Percentiles rank a stretch among this genome's conserved stretches.
Evolutionary conservation across 2,888 invertebrate genomes (phyloP).

Genomic region (Chrysotoxum bicinctum): DNA sequence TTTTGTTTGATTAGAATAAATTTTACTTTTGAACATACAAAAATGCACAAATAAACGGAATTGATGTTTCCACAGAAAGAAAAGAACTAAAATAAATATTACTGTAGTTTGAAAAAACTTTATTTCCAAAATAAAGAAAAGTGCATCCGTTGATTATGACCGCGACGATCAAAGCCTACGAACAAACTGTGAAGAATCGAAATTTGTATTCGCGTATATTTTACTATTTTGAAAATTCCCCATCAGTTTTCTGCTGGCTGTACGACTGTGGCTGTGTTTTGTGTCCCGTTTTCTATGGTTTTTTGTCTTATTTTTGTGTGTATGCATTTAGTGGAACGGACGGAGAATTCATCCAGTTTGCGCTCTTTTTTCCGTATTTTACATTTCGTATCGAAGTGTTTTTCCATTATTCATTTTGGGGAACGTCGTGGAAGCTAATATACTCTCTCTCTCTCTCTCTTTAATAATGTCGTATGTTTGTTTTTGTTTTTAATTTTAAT

Average conservation of each 20-base stretch:
- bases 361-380: neutral
- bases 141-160: constrained; percentile 73
- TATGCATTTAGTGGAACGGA: constrained; percentile 7
- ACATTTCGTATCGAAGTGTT: neutral
- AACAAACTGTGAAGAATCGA: constrained; percentile 74
- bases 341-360: neutral
- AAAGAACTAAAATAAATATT: constrained; percentile 1
- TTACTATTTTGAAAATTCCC: constrained; percentile 50
- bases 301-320: constrained; percentile 26
- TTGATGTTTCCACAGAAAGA: neutral
- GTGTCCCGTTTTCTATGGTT: constrained; percentile 33
- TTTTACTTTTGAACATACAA: neutral
- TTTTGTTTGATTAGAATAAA: neutral
- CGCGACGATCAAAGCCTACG: constrained; percentile 77
- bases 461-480: neutral
- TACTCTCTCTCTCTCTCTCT: neutral
- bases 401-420: neutral
- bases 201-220: constrained; percentile 60
- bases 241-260: neutral
- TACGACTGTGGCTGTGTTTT: neutral
- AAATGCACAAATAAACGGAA: neutral
- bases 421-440: constrained; percentile 17
- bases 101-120: constrained; percentile 1
- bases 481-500: neutral
- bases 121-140: constrained; percentile 37